Base-by-base conservation (phyloP, 2,113 vertebrate genomes). In the Entosphenus tridentatus region DNA sequence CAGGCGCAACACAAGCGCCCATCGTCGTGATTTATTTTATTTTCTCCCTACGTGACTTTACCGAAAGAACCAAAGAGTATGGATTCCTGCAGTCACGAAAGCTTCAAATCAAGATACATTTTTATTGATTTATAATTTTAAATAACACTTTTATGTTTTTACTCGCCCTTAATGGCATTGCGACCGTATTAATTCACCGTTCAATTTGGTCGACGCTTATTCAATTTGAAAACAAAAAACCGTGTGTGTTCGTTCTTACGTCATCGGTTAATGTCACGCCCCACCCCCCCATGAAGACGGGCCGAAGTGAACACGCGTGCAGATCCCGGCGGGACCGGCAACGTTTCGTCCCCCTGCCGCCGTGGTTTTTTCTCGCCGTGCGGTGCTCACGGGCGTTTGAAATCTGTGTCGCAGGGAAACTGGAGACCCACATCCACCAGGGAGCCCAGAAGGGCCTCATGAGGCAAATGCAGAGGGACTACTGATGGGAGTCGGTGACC, bases 391-490 rank as follows among this genome's bases (percentile, higher is more conserved):
- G 16, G n/a, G 13, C 70, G 18, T 67, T 72, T 73, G 67, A 21
- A 59, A 54, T 3, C 68, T 78, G 71, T 68, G 73, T 77, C 75
- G 73, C 76, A 85, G 93, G 90, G 90, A 96, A 89, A 79, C 81
- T 96, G 82, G 93, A 98, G 80, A 81, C 80, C 59, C 87, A 87
- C 73, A 83, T 86, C 79, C 93, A 96, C 78, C 89, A 88, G 78
- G 89, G 86, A 80, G 92, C 89, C 70, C 95, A 88, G 84, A 90
- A 90, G 81, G 89, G 87, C 78, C 85, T 96, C 82, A 83, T 89
- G 82, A 80, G 76, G 81, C 87, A 82, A 78, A 83, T 83, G 68
- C 77, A 72, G 0, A 69, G 69, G 68, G 69, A 70, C 67, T 82
- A 80, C 71, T 58, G 73, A 68, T 68, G 70, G 69, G 70, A 73